Base-by-base conservation (phyloP, 2,888 invertebrate species). In the Meghimatium bilineatum region DNA sequence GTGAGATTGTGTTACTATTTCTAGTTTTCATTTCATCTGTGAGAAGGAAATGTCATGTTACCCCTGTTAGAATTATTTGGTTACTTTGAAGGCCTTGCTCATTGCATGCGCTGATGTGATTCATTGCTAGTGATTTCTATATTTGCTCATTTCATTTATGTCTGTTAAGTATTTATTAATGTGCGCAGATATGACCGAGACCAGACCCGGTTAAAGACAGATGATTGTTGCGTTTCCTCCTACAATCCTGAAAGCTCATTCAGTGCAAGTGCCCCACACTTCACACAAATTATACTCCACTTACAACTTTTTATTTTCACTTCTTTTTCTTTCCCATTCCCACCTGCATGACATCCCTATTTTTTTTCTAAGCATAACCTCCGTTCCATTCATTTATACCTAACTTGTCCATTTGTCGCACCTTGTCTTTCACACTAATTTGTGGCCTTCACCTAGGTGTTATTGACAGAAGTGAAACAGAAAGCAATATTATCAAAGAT, bases 131-230 rank as follows among this genome's bases (percentile, higher is more conserved):
- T 77, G 77, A 77, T 63, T 77, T 77, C 49, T 36, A 1, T 77
- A 20, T 77, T 60, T 77, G 60, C 77, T 63, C 77, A 77, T 77
- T 63, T 49, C 32, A 52, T 77, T 2, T 36, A 23, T 32, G 63
- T 34, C 63, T 77, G 32, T 77, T 63, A 34, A 38, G 63, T 63
- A 77, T 77, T 60, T 77, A 63, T 77, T 63, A 60, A 77, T 63
- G 76, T 56, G 56, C 12, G 36, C 56, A 56, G 17, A 63, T 38
- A 29, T 66, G 32, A 32, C 66, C 17, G 66, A 66, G 66, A 66
- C 5, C 29, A 1, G 66, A 66, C 66, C 32, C 32, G 29, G 32
- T 66, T 66, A 32, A 66, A 10, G 12, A 32, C 23, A 49, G 49
- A 49, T 49, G n/a, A n/a, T n/a, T n/a, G 5, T 44, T 44, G 44